Percentiles rank a stretch among this genome's conserved stretches.
Evolutionary conservation across 2,888 invertebrate genomes (phyloP).

Genomic region (Deilephila elpenor): DNA sequence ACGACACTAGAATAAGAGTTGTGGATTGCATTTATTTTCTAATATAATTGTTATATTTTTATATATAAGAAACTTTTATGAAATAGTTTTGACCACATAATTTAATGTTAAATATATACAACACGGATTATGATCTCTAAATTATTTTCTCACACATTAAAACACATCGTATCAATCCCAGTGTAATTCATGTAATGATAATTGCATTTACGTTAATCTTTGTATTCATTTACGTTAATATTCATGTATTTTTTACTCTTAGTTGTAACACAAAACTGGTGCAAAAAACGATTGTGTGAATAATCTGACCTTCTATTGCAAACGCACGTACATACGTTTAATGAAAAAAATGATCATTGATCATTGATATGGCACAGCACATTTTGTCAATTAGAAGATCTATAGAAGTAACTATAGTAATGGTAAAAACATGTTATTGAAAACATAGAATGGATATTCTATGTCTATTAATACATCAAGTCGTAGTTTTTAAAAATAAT

Average conservation of each 20-base stretch:
- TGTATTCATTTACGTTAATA: background rate
- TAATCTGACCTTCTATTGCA: background rate
- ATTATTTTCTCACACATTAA: background rate
- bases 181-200: background rate
- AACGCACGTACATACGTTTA: background rate
- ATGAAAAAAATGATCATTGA: background rate
- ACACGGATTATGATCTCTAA: conserved; percentile 3
- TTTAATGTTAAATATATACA: conserved; percentile 9
- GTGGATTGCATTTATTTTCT: conserved; percentile 44
- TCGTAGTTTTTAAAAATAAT: background rate
- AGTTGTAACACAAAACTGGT: background rate
- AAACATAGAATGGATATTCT: too few species aligned
- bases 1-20: conserved; percentile 18
- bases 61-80: conserved; percentile 31
- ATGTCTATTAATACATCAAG: background rate
- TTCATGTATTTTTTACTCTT: background rate
- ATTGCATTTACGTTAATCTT: conserved; percentile 13
- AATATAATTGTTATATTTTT: conserved; percentile 32
- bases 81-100: conserved; percentile 9
- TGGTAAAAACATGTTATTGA: background rate
- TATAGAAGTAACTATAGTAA: background rate
- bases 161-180: background rate
- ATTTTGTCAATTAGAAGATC: background rate
- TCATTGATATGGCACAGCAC: background rate
- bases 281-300: background rate